Percentiles rank a stretch among this genome's conserved stretches.
phyloP scores from a whole-genome alignment of 1,140 invertebrate species.

The Musca vetustissima region DNA sequence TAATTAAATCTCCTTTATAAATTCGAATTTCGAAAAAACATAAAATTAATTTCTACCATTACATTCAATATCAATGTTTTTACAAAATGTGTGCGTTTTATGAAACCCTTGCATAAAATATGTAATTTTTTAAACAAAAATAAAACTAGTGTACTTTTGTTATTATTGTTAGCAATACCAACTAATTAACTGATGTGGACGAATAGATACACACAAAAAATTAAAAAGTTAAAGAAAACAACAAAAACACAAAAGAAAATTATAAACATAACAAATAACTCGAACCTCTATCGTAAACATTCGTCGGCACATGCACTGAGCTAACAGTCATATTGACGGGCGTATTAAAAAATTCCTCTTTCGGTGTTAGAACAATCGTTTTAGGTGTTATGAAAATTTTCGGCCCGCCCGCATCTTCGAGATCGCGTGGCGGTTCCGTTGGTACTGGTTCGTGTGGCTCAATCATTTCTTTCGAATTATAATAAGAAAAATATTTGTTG shows the following conservation, averaged over 20 bases:
- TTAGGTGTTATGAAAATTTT: constrained; percentile 58
- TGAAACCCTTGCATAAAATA: no score
- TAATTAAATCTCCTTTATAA: no score
- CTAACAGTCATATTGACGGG: constrained; percentile 82
- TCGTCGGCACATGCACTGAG: constrained; percentile 93
- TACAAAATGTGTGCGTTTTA: no score
- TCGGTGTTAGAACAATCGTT: constrained; percentile 64
- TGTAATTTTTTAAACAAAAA: no score
- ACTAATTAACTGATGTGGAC: no score
- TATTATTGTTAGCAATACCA: no score
- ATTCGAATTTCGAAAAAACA: no score
- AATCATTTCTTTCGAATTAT: constrained; percentile 74
- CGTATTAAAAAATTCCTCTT: constrained; percentile 77
- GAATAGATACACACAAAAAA: no score
- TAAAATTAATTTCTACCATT: no score
- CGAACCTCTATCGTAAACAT: constrained; percentile 87
- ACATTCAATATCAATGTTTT: no score
- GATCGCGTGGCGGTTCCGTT: constrained; percentile 55
- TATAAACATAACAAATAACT: constrained; percentile 18
- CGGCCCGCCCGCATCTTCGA: constrained; percentile 60
- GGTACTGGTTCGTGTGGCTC: constrained; percentile 57
- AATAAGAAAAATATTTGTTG: constrained; percentile 67
- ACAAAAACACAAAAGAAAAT: neutral
- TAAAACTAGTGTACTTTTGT: no score
- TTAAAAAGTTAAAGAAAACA: no score